A percentile compares a stretch with the other conserved stretches of the same genome.
Evolutionary conservation across 2,888 invertebrate species (phyloP).

Genomic region (Chrysopilus asiliformis): DNA sequence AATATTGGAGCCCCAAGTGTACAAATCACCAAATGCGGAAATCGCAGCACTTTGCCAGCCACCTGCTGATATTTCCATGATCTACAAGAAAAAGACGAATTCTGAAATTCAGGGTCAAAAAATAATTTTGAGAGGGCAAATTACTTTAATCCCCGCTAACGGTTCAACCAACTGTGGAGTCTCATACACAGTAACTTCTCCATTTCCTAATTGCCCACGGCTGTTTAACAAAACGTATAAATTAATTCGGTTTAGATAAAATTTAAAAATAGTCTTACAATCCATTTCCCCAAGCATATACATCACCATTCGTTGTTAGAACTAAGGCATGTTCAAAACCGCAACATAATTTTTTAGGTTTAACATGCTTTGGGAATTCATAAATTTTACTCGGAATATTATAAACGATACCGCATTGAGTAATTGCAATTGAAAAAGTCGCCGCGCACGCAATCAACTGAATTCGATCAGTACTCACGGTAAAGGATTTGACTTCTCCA

Average conservation of each 20-base stretch:
- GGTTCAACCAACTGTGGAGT: constrained; percentile 55
- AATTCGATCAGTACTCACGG: constrained; percentile 21
- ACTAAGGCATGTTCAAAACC: constrained; percentile 72
- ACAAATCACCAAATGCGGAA: constrained; percentile 67
- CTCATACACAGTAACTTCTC: constrained; percentile 43
- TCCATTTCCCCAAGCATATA: constrained; percentile 75
- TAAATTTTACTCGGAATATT: constrained; percentile 46
- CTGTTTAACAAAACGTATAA: constrained; percentile 38
- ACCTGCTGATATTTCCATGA: constrained; percentile 58
- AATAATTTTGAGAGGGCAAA: no score
- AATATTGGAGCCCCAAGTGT: constrained; percentile 86
- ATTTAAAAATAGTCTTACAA: constrained; percentile 42
- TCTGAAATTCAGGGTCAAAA: no score
- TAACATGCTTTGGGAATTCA: constrained; percentile 39
- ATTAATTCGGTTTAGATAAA: background rate
- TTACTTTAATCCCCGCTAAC: constrained; percentile 56
- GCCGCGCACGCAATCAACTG: constrained; percentile 37
- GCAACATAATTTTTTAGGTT: constrained; percentile 50
- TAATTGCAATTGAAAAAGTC: constrained; percentile 37
- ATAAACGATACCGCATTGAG: constrained; percentile 42
- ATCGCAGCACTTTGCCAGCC: constrained; percentile 80
- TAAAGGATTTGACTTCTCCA: constrained; percentile 14
- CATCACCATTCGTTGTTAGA: constrained; percentile 52
- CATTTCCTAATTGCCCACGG: constrained; percentile 77
- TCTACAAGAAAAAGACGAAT: constrained; percentile 29